These are phyloP conservation scores for Sarcophaga rosellei DNA, from an alignment of 2,888 invertebrate species.

Conservation along the genomic window DNA sequence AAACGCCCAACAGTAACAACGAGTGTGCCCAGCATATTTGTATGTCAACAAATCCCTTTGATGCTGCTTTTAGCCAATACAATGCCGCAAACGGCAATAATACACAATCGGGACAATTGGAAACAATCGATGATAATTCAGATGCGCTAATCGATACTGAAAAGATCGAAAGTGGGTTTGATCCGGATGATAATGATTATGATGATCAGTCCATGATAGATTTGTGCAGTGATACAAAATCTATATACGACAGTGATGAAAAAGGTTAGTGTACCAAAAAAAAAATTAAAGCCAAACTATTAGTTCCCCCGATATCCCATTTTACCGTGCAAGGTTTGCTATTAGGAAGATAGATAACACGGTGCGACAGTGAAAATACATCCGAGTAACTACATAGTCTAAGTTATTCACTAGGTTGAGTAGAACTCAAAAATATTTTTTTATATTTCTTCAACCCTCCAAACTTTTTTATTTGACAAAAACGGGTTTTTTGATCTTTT, in stretches of 20 bases:
- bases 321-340: not conserved
- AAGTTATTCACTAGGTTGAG: too few relatives aligned
- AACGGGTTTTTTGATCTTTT: too few relatives aligned
- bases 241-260: conserved; percentile 67
- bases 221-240: conserved; percentile 68
- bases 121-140: conserved; percentile 30
- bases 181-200: conserved; percentile 64
- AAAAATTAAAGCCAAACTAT: not conserved
- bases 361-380: too few relatives aligned
- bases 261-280: conserved; percentile 48
- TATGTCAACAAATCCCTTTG: conserved; percentile 53
- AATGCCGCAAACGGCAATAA: conserved; percentile 43
- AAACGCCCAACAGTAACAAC: conserved; percentile 56
- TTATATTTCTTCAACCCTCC: too few relatives aligned
- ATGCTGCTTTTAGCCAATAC: conserved; percentile 61
- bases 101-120: not conserved
- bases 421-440: too few relatives aligned
- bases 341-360: not conserved
- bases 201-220: conserved; percentile 70
- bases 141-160: conserved; percentile 14
- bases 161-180: conserved; percentile 48
- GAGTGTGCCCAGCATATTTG: conserved; percentile 50
- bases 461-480: too few relatives aligned
- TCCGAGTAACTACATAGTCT: too few relatives aligned
- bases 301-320: not conserved